Base-by-base conservation (phyloP, 2,113 vertebrate genomes). In the Melanerpes aurifrons region DNA sequence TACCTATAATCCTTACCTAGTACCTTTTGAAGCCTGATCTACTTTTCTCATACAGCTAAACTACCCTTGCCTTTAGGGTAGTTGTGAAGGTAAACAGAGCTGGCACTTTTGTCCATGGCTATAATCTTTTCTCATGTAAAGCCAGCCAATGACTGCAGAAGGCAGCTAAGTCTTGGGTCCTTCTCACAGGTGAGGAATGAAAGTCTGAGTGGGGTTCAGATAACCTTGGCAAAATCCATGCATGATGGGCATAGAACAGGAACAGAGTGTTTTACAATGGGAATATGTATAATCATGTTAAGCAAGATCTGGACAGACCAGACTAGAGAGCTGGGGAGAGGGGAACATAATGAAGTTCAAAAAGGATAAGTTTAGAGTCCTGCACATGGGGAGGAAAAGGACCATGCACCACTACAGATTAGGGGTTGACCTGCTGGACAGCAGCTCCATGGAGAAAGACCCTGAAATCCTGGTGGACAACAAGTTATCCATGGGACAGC, bases 21-120 rank as follows among this genome's bases (percentile, higher is more conserved):
- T 5, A 10, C 25, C 15, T 58, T 71, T 17, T 68, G 31, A 87
- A 71, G 64, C 32, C 59, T 26, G 18, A 7, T 31, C 63, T 80
- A 31, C 63, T 63, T n/a, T 61, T 45, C 37, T 66, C 4, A 0
- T 8, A 9, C 32, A 45, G 1, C 20, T 29, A 2, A 79, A 56
- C 12, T 66, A 8, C 63, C 37, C 1, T 14, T 22, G 9, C 10
- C 37, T 57, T 15, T 26, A 14, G 2, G 43, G 2, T 1, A 58
- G n/a, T 14, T 19, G 17, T 15, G 79, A 64, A 68, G 68, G 31
- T 35, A 68, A 45, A n/a, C 37, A 68, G 68, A 85, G 56, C 26
- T 56, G 48, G 20, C 0, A 3, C 24, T 67, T 47, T 26, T 47
- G 26, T 31, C 7, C 1, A 0, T 32, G 35, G 32, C 3, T 31